Percentiles rank a stretch among this genome's conserved stretches.
phyloP scores from a whole-genome alignment of 2,888 invertebrate species.

The Seira ritae region DNA sequence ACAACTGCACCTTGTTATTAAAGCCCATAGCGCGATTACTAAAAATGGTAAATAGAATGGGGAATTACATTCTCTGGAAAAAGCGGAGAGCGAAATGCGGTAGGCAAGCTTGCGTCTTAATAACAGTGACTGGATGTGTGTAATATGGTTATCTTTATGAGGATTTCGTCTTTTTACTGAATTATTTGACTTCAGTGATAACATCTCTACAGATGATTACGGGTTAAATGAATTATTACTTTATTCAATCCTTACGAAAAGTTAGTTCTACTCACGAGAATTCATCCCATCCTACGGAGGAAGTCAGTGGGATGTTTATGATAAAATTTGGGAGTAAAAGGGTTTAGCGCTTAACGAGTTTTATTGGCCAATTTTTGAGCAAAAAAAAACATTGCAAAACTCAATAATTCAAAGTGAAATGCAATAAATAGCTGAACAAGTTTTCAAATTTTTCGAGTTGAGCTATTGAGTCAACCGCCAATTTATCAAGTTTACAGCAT shows the following conservation, averaged over 20 bases:
- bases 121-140: constrained; percentile 38
- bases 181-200: neutral
- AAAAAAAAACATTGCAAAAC: constrained; percentile 27
- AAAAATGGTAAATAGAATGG: constrained; percentile 27
- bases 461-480: neutral
- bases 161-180: neutral
- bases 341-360: neutral
- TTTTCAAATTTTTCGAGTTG: constrained; percentile 3
- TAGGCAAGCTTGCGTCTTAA: constrained; percentile 51
- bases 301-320: neutral
- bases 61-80: constrained; percentile 27
- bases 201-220: too few species aligned
- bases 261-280: too few species aligned
- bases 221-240: constrained; percentile 53
- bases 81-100: constrained; percentile 60
- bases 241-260: constrained; percentile 41
- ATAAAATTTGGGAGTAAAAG: neutral
- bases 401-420: too few species aligned
- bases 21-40: constrained; percentile 44
- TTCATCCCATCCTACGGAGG: too few species aligned
- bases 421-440: constrained; percentile 34
- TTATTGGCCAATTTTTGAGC: constrained; percentile 9
- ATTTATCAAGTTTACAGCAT: constrained; percentile 37
- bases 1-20: constrained; percentile 55
- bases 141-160: constrained; percentile 20